A percentile compares a stretch with the other conserved stretches of the same genome.
These are phyloP conservation scores for Cryptophagus acutangulus DNA, from an alignment of 2,888 invertebrate species.

Conservation along the genomic window DNA sequence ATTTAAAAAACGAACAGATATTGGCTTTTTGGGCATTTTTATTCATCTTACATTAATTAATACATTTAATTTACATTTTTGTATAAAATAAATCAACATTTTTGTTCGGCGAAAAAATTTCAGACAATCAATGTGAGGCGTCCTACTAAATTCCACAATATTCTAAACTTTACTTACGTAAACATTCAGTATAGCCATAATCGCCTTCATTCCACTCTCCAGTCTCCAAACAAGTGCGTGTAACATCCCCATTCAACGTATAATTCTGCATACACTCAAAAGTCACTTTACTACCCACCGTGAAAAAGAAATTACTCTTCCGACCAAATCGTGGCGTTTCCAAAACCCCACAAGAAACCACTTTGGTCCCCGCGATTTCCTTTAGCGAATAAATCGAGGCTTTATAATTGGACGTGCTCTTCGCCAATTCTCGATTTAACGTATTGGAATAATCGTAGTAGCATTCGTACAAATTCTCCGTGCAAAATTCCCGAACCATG, in stretches of 20 bases:
- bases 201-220: conserved; percentile 83
- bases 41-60: no score
- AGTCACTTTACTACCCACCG: conserved; percentile 80
- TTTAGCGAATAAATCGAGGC: conserved; percentile 50
- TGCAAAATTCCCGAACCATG: conserved; percentile 30
- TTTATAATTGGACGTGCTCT: conserved; percentile 80
- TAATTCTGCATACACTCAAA: conserved; percentile 91
- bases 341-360: conserved; percentile 80
- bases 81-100: no score
- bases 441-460: conserved; percentile 84
- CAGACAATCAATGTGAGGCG: no score
- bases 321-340: conserved; percentile 87
- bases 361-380: conserved; percentile 48
- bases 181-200: conserved; percentile 82
- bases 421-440: conserved; percentile 77
- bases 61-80: no score
- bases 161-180: conserved; percentile 92
- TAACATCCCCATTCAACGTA: conserved; percentile 76
- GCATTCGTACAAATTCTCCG: conserved; percentile 62
- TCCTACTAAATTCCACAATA: no score
- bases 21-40: no score
- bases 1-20: no score
- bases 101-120: no score
- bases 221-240: conserved; percentile 70
- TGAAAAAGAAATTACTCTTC: conserved; percentile 85